Evolutionary conservation across 1,140 invertebrate genomes (phyloP).

Genomic region (Charaxes varanes): DNA sequence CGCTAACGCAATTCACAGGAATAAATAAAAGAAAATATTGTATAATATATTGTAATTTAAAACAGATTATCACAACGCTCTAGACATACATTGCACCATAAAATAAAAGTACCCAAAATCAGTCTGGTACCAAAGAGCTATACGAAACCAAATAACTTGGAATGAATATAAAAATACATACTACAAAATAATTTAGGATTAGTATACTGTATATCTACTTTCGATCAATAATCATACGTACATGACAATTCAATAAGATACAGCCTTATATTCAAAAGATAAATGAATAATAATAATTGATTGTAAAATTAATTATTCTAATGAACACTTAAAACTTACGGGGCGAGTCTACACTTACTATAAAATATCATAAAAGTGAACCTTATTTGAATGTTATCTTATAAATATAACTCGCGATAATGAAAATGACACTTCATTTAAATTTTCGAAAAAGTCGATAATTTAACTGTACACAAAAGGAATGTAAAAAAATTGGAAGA

Average conservation of each 20-base stretch:
- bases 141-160: constrained; percentile 58
- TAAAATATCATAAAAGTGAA: constrained; percentile 55
- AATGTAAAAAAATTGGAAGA: constrained; percentile 65
- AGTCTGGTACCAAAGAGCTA: constrained; percentile 72
- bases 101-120: constrained; percentile 74
- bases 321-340: constrained; percentile 69
- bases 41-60: constrained; percentile 70
- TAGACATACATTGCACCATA: constrained; percentile 74
- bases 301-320: constrained; percentile 64
- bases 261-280: constrained; percentile 59
- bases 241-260: constrained; percentile 57
- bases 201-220: constrained; percentile 54
- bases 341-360: constrained; percentile 43
- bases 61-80: constrained; percentile 74
- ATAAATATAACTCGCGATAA: too few species aligned
- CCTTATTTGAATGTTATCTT: constrained; percentile 22
- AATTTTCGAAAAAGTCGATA: constrained; percentile 21
- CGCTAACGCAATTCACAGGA: neutral
- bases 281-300: constrained; percentile 59
- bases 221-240: constrained; percentile 52
- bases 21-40: constrained; percentile 23
- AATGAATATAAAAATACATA: constrained; percentile 74
- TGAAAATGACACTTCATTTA: constrained; percentile 62
- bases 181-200: constrained; percentile 71
- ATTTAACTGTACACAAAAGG: constrained; percentile 44